These are phyloP conservation scores for Glandiceps talaboti DNA, from an alignment of 53 echinoderm and acorn worm genomes.

Conservation along the genomic window DNA sequence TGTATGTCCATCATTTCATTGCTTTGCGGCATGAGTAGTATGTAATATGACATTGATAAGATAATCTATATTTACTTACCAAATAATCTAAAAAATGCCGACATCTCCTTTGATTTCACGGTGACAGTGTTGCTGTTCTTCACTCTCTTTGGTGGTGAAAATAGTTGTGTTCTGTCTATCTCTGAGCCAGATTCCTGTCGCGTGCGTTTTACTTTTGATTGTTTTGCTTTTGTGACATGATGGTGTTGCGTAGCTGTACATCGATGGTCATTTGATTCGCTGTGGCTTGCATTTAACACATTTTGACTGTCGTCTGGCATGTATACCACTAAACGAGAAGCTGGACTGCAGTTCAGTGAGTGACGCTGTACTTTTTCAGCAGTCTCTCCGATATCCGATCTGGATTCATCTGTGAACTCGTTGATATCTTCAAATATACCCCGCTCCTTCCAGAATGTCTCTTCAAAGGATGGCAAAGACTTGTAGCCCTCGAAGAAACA, in stretches of 20 bases:
- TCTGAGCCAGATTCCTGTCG: background rate
- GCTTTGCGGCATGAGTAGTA: too few species aligned
- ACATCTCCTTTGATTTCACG: conserved; percentile 66
- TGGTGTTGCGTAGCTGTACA: too few species aligned
- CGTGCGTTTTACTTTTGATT: background rate
- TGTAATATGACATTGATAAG: too few species aligned
- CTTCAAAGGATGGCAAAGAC: background rate
- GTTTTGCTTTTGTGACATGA: background rate
- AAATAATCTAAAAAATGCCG: conserved; percentile 68
- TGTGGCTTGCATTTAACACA: conserved; percentile 2
- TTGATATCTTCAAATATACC: background rate
- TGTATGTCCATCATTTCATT: too few species aligned
- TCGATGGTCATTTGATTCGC: conserved; percentile 8
- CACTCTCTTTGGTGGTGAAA: conserved; percentile 24
- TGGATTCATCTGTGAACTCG: background rate
- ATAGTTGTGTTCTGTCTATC: conserved; percentile 11
- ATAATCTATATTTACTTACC: too few species aligned
- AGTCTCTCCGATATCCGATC: background rate
- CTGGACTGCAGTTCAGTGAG: background rate
- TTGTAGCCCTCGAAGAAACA: background rate
- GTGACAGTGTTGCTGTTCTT: conserved; percentile 42
- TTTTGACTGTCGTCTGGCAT: background rate
- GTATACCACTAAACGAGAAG: background rate
- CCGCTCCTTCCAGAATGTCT: background rate
- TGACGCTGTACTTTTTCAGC: too few species aligned